These are phyloP conservation scores for Enhydra lutris DNA, from an alignment of 2,113 vertebrate species.

Conservation along the genomic window DNA sequence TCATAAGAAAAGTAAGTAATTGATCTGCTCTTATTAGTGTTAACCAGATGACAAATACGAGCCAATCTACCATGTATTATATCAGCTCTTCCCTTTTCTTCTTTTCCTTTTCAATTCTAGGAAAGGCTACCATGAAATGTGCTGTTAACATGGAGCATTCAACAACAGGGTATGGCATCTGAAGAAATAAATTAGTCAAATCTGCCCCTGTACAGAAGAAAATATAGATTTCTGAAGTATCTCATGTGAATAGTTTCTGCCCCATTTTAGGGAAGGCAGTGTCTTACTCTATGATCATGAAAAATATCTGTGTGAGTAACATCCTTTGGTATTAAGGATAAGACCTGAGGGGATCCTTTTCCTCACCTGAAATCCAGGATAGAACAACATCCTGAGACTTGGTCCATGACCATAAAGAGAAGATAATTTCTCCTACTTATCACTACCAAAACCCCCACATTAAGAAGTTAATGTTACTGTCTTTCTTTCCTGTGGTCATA, in stretches of 20 bases:
- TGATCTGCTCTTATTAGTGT: conserved; percentile 5
- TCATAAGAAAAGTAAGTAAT: conserved; percentile 37
- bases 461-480: background rate
- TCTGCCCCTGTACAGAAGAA: background rate
- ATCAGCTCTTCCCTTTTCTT: background rate
- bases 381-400: background rate
- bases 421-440: background rate
- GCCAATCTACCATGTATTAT: background rate
- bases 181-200: conserved; percentile 13
- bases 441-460: background rate
- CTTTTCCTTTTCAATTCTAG: conserved; percentile 1
- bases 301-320: background rate
- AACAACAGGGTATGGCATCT: background rate
- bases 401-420: background rate
- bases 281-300: background rate
- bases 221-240: conserved; percentile 9
- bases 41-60: background rate
- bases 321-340: background rate
- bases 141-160: background rate
- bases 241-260: background rate
- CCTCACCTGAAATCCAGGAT: background rate
- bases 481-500: background rate
- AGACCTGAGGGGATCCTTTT: background rate
- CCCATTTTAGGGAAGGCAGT: background rate
- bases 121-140: background rate